Evolutionary conservation across 1,140 invertebrate genomes (phyloP), one percentile per base, ranked within the genome.

Genomic region (Neodiprion fabricii): DNA sequence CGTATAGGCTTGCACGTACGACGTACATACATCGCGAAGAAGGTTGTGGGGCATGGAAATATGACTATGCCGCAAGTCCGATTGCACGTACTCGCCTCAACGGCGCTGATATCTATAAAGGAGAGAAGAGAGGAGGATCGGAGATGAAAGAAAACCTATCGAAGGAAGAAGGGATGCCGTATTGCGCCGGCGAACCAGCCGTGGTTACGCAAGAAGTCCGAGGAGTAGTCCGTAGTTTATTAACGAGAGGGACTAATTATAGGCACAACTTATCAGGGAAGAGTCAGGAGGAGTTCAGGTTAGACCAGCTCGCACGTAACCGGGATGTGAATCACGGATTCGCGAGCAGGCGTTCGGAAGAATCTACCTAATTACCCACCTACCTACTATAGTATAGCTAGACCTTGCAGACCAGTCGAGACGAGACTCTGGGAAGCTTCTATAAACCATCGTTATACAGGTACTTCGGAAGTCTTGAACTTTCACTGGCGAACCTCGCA

Each of bases 261-360:
- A 61, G 53, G n/a, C 53, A 17, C 4, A 17, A 1, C 11, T 61
- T 61, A 61, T 61, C n/a, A 1, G 53, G n/a, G 53, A 61, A 61
- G 53, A 61, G 28, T 14, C 11, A 61, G 53, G 53, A 61, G 4
- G 53, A 61, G n/a, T 14, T 61, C 53, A 61, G n/a, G 53, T 17
- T 61, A 61, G 53, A 61, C 53, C 11, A 61, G 53, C 53, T 9
- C n/a, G 9, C 11, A 61, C 11, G 53, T 11, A 17, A 61, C 3
- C 53, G 53, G 53, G 53, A 40, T 21, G 53, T 61, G 53, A 61
- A 61, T 61, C 53, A 61, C n/a, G n/a, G 53, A 61, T 61, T 61
- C 4, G n/a, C n/a, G 53, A 61, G 28, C 28, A 40, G 53, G 53
- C 53, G n/a, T 61, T 17, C 53, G 53, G 53, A 61, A 14, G 53